Evolutionary conservation across 2,113 vertebrate species (phyloP), one percentile per base, ranked within the genome.

Genomic region (Hipposideros armiger): DNA sequence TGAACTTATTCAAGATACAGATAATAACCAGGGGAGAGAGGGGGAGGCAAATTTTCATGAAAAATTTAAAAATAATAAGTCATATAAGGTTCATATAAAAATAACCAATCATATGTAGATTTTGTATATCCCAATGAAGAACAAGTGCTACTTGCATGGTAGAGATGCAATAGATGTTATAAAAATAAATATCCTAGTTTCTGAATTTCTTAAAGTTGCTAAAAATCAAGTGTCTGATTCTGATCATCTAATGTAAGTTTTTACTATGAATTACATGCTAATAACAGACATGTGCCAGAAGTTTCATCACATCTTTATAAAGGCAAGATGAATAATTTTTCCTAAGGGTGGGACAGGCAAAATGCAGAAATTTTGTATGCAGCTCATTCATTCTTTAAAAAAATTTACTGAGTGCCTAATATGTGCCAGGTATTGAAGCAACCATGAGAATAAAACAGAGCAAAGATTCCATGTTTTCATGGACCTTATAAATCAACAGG

Each of bases 1-100:
- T 58, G 7, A 93, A 52, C 80, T 78, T 84, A 92, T 52, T 89
- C 17, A 64, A 42, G 50, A 90, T 56, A 50, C 3, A 11, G 10
- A 11, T 50, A 84, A 77, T 87, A 91, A 56, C 36, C 19, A 50
- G 22, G 47, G 16, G 32, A 67, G 14, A 64, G 14, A n/a, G 5
- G 28, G 20, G 30, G 86, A 87, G 9, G 30, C 22, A 56, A 42
- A 62, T 54, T 56, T 91, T 76, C 40, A 67, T 70, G 15, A 74
- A 95, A 95, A 87, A 82, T 74, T 47, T 72, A 92, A 91, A 92
- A 87, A 64, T 36, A 83, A 80, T 28, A 94, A 89, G 64, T 90
- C 30, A 72, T 32, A 85, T 70, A 14, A 42, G 73, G 36, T 13
- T 64, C 45, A 92, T 60, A 70, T 70, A 73, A 95, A 88, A 95